These are phyloP conservation scores for Drosophila subpulchrella DNA, from an alignment of 1,140 invertebrate genomes.

Conservation along the genomic window DNA sequence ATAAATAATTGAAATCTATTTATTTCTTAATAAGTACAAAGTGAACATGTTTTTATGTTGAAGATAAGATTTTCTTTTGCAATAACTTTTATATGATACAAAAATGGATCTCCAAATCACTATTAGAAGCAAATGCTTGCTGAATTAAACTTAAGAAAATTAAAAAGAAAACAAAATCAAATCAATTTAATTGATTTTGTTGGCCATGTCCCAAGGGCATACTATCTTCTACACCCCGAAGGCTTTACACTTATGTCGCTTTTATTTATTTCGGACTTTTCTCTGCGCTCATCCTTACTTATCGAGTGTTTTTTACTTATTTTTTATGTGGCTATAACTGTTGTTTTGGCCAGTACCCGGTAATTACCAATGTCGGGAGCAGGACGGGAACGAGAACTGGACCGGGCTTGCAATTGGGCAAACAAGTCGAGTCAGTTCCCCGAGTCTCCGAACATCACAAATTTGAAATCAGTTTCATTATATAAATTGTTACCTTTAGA, in stretches of 20 bases:
- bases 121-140: not conserved
- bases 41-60: too few relatives aligned
- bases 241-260: constrained; percentile 13
- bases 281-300: constrained; percentile 7
- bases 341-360: constrained; percentile 50
- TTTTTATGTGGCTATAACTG: constrained; percentile 60
- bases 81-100: too few relatives aligned
- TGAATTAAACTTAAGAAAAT: not conserved
- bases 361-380: constrained; percentile 48
- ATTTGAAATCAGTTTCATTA: constrained; percentile 82
- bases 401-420: constrained; percentile 19
- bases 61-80: too few relatives aligned
- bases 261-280: constrained; percentile 23
- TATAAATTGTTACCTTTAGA: constrained; percentile 82
- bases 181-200: not conserved
- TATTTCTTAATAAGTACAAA: too few relatives aligned
- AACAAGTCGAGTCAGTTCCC: constrained; percentile 36
- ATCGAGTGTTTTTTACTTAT: constrained; percentile 4
- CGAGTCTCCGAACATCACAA: constrained; percentile 56
- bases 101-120: not conserved
- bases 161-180: not conserved
- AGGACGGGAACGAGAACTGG: constrained; percentile 38
- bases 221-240: not conserved
- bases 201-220: not conserved
- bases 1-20: too few relatives aligned